Evolutionary conservation across 2,113 vertebrate genomes (phyloP), one percentile per base, ranked within the genome.

Genomic region (Puma concolor): DNA sequence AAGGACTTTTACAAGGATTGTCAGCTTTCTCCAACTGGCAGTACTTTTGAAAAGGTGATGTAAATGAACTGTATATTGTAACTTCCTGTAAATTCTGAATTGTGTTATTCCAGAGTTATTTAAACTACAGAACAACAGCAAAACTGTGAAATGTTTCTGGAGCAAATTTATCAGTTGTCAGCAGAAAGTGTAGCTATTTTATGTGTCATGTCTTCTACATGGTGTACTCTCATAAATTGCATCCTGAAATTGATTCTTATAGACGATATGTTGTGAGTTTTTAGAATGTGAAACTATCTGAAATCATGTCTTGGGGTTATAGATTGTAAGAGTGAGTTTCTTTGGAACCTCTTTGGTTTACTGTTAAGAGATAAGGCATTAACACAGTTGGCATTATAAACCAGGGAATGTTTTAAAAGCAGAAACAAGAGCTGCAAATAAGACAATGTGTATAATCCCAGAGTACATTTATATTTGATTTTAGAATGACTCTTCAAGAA

Each of bases 281-380:
- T 94, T 63, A 93, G 57, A 79, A 63, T 67, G 38, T 67, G 48
- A 83, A 57, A 80, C 87, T 74, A 31, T 87, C 95, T 77, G 50
- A 82, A 92, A 97, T 88, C 13, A 69, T 82, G 93, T 96, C 71
- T 93, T 89, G 74, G 57, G 33, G 31, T 92, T 90, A 54, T 48
- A 64, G 80, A 87, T 85, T 79, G 0, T 82, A 92, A 86, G 69
- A 80, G n/a, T 64, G 41, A 36, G 29, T 16, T 88, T 90, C 54
- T 74, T 0, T 57, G 64, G 54, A 85, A 57, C 4, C 5, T 67
- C 4, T 74, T 60, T 80, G 90, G 33, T 84, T 90, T 91, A 69
- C 36, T 10, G 31, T 69, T 87, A 60, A 95, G 83, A 93, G 9
- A 63, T 48, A 81, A 69, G 90, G 85, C 74, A 69, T 44, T 79